phyloP scores from a whole-genome alignment of 2,113 vertebrate species.

The Hystrix brachyura region DNA sequence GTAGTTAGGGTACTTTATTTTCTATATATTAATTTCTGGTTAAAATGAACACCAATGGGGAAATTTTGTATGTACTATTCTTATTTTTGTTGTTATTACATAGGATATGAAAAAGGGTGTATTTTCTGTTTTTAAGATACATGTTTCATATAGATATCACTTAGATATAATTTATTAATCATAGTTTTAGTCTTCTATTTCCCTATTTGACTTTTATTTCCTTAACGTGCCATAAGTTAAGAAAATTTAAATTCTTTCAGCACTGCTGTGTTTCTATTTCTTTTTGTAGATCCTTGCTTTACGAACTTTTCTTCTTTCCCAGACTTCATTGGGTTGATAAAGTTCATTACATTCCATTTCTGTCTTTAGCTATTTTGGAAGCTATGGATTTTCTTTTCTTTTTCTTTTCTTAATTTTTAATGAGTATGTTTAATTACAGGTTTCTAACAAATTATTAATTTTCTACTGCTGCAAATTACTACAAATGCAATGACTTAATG shows the following conservation, averaged over 20 bases:
- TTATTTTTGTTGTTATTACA: not conserved
- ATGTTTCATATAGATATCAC: not conserved
- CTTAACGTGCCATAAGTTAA: not conserved
- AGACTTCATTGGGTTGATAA: not conserved
- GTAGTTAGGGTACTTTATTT: not conserved
- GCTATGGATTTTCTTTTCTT: not conserved
- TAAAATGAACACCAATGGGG: not conserved
- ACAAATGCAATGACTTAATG: not conserved
- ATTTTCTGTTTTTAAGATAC: not conserved
- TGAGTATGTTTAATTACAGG: not conserved
- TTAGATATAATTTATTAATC: not conserved
- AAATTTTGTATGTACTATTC: not conserved
- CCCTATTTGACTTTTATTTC: not conserved
- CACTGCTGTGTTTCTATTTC: not conserved
- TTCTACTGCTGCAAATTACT: not conserved
- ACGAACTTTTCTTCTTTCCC: not conserved
- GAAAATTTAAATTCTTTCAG: not conserved
- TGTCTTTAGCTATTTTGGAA: not conserved
- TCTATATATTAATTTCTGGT: not conserved
- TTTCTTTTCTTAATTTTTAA: slow-evolving; percentile 1
- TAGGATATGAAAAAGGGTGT: not conserved
- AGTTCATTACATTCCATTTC: not conserved
- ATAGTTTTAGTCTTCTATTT: not conserved
- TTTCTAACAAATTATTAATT: not conserved
- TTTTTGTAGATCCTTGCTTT: not conserved